phyloP scores from a whole-genome alignment of 2,888 invertebrate species.

The Caradrina kadenii region DNA sequence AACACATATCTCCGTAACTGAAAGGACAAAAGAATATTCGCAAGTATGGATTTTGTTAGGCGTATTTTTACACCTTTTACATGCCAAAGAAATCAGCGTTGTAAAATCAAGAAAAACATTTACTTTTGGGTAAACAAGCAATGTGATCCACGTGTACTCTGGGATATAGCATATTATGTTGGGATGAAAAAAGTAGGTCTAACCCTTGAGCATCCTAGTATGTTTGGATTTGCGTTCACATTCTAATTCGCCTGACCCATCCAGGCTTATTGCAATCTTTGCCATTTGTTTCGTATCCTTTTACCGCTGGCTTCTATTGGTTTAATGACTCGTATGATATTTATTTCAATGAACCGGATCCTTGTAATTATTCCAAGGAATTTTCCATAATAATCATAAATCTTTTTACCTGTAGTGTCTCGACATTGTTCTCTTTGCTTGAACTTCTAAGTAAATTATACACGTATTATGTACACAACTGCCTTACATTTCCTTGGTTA shows the following conservation, averaged over 20 bases:
- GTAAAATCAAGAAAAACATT: too few species aligned
- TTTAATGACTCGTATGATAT: neutral
- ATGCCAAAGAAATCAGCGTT: neutral
- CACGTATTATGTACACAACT: conserved; percentile 71
- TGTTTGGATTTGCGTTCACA: neutral
- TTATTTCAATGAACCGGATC: neutral
- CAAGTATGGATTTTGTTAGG: too few species aligned
- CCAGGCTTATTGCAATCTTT: neutral
- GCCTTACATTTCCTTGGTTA: conserved; percentile 76
- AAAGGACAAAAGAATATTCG: too few species aligned
- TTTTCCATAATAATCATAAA: conserved; percentile 18
- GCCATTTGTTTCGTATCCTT: conserved; percentile 6
- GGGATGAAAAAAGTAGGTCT: neutral
- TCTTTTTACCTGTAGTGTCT: conserved; percentile 15
- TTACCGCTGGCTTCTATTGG: neutral
- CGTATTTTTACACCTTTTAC: too few species aligned
- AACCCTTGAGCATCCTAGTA: neutral
- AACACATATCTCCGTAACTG: too few species aligned
- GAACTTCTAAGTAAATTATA: conserved; percentile 55
- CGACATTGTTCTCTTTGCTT: conserved; percentile 20
- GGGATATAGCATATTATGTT: neutral
- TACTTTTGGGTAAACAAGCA: neutral
- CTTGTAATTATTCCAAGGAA: neutral
- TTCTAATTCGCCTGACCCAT: conserved; percentile 5
- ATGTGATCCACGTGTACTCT: neutral